phyloP scores from a whole-genome alignment of 1,140 invertebrate species.

The Drosophila gunungcola region DNA sequence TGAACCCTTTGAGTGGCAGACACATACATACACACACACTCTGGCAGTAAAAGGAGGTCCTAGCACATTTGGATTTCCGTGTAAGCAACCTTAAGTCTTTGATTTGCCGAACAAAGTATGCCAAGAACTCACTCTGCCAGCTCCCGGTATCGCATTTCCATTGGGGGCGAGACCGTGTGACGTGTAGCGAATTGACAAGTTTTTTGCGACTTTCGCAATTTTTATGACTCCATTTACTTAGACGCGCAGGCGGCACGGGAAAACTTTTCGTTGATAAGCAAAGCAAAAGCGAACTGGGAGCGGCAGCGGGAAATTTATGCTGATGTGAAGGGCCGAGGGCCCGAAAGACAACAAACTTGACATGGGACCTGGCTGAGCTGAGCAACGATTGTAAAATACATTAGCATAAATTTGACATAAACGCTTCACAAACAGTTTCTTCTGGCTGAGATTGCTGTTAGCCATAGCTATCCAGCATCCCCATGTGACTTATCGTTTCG shows the following conservation, averaged over 20 bases:
- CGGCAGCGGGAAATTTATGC: constrained; percentile 63
- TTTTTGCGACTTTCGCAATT: constrained; percentile 60
- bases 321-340: constrained; percentile 61
- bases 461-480: constrained; percentile 9
- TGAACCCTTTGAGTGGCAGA: constrained; percentile 71
- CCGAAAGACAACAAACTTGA: constrained; percentile 66
- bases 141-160: constrained; percentile 59
- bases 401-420: constrained; percentile 85
- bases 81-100: constrained; percentile 77
- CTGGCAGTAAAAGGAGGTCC: constrained; percentile 3
- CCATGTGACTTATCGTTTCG: constrained; percentile 66
- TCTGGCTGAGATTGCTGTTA: constrained; percentile 42
- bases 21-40: constrained; percentile 35
- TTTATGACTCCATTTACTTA: constrained; percentile 77
- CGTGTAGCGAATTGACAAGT: constrained; percentile 78
- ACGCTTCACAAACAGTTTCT: constrained; percentile 77
- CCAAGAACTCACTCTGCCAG: constrained; percentile 24
- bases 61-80: constrained; percentile 55
- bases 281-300: constrained; percentile 11
- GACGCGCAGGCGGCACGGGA: constrained; percentile 34
- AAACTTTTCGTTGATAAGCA: constrained; percentile 72
- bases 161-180: constrained; percentile 51
- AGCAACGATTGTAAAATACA: constrained; percentile 78
- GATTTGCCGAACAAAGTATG: constrained; percentile 52
- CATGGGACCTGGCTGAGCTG: constrained; percentile 36